phyloP scores from a whole-genome alignment of 2,113 vertebrate species.

The Pachypanchax playfairii region DNA sequence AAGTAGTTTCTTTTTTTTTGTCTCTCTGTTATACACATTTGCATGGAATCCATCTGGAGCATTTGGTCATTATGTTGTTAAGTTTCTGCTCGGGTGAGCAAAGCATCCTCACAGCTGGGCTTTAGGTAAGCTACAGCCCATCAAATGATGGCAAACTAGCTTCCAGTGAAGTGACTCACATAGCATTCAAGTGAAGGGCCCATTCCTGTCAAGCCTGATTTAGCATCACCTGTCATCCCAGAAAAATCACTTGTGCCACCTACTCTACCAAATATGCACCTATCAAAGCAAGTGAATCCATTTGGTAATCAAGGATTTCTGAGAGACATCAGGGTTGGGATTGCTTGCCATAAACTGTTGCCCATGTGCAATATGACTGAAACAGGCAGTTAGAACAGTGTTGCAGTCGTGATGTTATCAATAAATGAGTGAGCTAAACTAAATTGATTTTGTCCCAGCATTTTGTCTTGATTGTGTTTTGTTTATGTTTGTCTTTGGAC shows the following conservation, averaged over 20 bases:
- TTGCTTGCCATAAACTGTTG: constrained; percentile 21
- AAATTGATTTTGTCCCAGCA: constrained; percentile 55
- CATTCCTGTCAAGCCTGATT: constrained; percentile 65
- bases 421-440: constrained; percentile 37
- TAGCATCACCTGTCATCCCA: constrained; percentile 54
- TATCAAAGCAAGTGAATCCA: constrained; percentile 47
- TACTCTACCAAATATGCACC: constrained; percentile 55
- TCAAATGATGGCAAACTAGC: constrained; percentile 59
- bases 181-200: constrained; percentile 59
- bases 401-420: constrained; percentile 32
- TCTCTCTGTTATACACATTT: constrained; percentile 21
- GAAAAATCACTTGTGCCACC: constrained; percentile 47
- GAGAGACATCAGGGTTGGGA: constrained; percentile 27
- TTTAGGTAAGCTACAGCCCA: constrained; percentile 59
- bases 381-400: constrained; percentile 9
- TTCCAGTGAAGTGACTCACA: constrained; percentile 66
- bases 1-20: background rate
- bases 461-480: constrained; percentile 67
- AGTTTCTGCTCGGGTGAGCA: constrained; percentile 62
- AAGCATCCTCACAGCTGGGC: constrained; percentile 64
- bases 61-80: constrained; percentile 62
- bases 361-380: constrained; percentile 21
- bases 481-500: constrained; percentile 71
- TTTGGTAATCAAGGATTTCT: constrained; percentile 31
- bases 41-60: constrained; percentile 36